phyloP scores from a whole-genome alignment of 2,797 vertebrate genomes.

The Myotis planiceps region DNA sequence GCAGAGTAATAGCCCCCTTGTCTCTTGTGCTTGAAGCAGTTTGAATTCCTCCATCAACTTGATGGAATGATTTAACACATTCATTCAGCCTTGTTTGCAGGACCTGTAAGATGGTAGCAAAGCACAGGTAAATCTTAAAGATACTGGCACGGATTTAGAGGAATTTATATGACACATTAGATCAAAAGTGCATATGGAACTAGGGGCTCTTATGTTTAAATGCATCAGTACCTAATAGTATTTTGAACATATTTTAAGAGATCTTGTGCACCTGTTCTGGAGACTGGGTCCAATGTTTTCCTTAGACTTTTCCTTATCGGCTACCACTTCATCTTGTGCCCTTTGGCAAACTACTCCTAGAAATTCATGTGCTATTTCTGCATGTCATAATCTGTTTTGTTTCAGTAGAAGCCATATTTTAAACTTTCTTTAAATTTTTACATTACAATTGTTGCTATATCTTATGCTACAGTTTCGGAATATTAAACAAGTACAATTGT shows the following conservation, averaged over 20 bases:
- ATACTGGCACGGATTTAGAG: conserved; percentile 61
- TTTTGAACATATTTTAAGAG: conserved; percentile 31
- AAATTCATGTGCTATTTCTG: conserved; percentile 48
- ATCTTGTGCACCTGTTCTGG: neutral
- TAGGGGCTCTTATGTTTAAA: conserved; percentile 10
- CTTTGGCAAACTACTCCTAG: neutral
- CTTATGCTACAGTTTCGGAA: conserved; percentile 86
- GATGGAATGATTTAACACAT: conserved; percentile 83
- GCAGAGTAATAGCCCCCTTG: conserved; percentile 78
- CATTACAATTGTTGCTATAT: conserved; percentile 77
- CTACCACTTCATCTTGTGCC: neutral
- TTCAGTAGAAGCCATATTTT: conserved; percentile 46
- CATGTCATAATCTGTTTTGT: conserved; percentile 44
- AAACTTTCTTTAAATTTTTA: conserved; percentile 73
- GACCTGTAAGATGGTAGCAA: neutral
- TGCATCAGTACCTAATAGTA: neutral
- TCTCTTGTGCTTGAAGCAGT: conserved; percentile 74
- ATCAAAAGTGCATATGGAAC: conserved; percentile 50
- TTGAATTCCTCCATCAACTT: conserved; percentile 84
- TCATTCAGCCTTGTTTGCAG: conserved; percentile 70
- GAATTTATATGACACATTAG: neutral
- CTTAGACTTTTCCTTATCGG: conserved; percentile 20
- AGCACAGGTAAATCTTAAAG: conserved; percentile 19
- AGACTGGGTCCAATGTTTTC: neutral
- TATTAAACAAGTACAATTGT: conserved; percentile 92